Evolutionary conservation across 2,888 invertebrate species (phyloP).

Genomic region (Ctena decussata): DNA sequence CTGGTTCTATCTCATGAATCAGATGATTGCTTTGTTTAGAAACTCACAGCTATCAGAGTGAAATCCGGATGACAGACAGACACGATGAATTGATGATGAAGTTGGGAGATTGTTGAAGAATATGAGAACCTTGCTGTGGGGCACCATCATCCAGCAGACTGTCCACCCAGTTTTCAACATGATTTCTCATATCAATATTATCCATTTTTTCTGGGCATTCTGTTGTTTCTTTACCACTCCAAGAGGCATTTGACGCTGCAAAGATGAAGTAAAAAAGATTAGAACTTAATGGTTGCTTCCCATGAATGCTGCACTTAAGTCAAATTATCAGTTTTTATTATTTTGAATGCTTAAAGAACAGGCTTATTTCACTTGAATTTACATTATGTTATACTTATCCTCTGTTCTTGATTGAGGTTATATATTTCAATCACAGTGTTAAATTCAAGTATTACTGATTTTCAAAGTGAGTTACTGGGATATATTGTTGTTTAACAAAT

Average conservation of each 20-base stretch:
- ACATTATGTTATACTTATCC: too few species aligned
- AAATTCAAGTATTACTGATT: too few species aligned
- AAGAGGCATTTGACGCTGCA: background rate
- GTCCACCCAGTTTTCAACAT: background rate
- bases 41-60: background rate
- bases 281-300: too few species aligned
- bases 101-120: background rate
- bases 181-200: background rate
- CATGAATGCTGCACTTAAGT: too few species aligned
- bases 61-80: background rate
- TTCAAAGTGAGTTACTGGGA: too few species aligned
- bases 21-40: slow-evolving; percentile 7
- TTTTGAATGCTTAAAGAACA: too few species aligned
- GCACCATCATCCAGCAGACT: background rate
- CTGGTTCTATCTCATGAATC: background rate
- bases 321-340: too few species aligned
- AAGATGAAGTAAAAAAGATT: too few species aligned
- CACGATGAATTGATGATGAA: background rate
- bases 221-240: background rate
- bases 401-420: too few species aligned
- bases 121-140: background rate
- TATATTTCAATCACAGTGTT: too few species aligned
- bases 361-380: too few species aligned
- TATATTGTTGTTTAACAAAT: too few species aligned
- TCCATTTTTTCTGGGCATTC: background rate